Base-by-base conservation (phyloP, 2,888 invertebrate species). In the Xylota segnis region DNA sequence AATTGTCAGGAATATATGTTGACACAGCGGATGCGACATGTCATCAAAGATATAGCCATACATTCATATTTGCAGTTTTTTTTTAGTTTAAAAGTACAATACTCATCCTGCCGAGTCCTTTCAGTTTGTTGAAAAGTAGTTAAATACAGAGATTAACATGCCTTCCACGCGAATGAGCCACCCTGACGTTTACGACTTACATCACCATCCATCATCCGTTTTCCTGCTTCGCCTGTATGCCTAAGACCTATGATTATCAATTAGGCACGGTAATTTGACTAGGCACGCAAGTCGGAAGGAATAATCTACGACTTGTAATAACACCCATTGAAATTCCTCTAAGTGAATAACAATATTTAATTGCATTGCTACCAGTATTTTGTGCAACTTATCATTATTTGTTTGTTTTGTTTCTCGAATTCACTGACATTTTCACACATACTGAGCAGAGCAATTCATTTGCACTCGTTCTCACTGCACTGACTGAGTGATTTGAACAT, bases 401-500 rank as follows among this genome's bases (percentile, higher is more conserved):
- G 2, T 23, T 23, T 50, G 56, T 40, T 32, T 40, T 27, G 34
- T 34, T 12, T 9, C 37, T 12, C 16, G 34, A 29, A 29, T 16
- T 32, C 47, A 23, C 71, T 58, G 58, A 47, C 47, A 58, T 34
- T 74, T 74, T 43, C 52, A 74, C 74, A 63, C 63, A 63, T 23
- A 18, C 52, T 32, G 43, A 54, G 16, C 56, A 16, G 54, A 7
- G 18, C 50, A 50, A 40, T 59, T 32, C 18, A 37, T 47, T 50
- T 76, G 66, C 50, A 59, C 52, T 34, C 29, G 27, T 56, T 27
- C 29, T 58, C 12, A 27, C 54, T 29, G 45, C 65, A 16, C 18
- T 12, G 34, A 45, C 65, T 77, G 77, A 83, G 54, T 83, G 78
- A 83, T 83, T 83, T 74, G 79, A 47, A 75, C 50, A 83, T 58